phyloP scores from a whole-genome alignment of 2,888 invertebrate genomes.

The Liopterus haemorrhoidalis region DNA sequence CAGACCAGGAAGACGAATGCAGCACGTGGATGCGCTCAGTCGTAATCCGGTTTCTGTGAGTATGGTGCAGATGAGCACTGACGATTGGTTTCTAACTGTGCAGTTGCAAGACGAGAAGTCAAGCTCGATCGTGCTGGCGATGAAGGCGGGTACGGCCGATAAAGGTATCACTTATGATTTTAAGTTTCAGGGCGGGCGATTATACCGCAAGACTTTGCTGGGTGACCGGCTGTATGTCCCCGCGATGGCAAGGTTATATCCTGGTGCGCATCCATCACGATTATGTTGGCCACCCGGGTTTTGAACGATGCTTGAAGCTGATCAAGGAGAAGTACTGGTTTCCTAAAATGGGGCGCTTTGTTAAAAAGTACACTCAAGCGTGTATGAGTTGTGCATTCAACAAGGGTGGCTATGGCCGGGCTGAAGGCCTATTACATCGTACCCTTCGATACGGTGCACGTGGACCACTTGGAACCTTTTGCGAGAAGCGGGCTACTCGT shows the following conservation, averaged over 20 bases:
- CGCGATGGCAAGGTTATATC: constrained; percentile 33
- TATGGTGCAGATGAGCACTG: constrained; percentile 6
- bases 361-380: constrained; percentile 33
- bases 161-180: neutral
- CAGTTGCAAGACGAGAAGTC: constrained; percentile 26
- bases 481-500: constrained; percentile 20
- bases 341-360: constrained; percentile 33
- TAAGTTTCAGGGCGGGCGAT: constrained; percentile 15
- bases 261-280: constrained; percentile 37
- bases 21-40: too few species aligned
- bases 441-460: constrained; percentile 28
- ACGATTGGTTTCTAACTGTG: constrained; percentile 23
- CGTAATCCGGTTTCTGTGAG: neutral
- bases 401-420: constrained; percentile 32
- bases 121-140: constrained; percentile 13
- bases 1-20: too few species aligned
- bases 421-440: constrained; percentile 31
- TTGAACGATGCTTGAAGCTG: constrained; percentile 30
- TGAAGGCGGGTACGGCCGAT: constrained; percentile 3
- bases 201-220: constrained; percentile 24
- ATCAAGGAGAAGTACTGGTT: constrained; percentile 38
- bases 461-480: constrained; percentile 31
- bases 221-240: constrained; percentile 36
- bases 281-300: constrained; percentile 37
- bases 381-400: constrained; percentile 37